Base-by-base conservation (phyloP, 2,113 vertebrate species). In the Tursiops truncatus region DNA sequence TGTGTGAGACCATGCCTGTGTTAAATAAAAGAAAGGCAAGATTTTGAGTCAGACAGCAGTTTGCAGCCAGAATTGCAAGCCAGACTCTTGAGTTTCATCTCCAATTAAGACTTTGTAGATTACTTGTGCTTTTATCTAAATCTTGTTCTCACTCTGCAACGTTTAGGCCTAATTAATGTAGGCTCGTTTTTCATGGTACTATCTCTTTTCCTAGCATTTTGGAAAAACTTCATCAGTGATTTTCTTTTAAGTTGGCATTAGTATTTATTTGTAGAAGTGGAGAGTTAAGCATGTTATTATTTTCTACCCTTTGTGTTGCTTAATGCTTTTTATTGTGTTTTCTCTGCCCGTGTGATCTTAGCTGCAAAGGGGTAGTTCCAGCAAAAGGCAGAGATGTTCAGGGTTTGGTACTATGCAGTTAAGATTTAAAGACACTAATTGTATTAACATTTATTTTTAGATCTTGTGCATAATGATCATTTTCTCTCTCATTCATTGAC, bases 91-190 rank as follows among this genome's bases (percentile, higher is more conserved):
- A 84, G 23, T 76, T 89, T 94, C 13, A 63, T 82, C 14, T 90
- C 70, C 17, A 88, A 6, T 87, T 77, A 82, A 94, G 71, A 76
- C 14, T 6, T 53, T 62, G 28, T 71, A 60, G 21, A 87, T 91
- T 38, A 3, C 36, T 33, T 95, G 4, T 74, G 26, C 23, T 91
- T 94, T 96, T 63, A 80, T 82, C 36, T 81, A 70, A 97, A 88
- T 77, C 41, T 47, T 81, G 25, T 77, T 86, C 21, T 94, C 36
- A 67, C 41, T 90, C 58, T 67, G 26, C 5, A 83, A 76, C 4
- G n/a, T 88, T n/a, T 31, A 60, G 73, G 15, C 12, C 14, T 93
- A 79, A 47, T 91, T 95, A 93, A 70, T 36, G 6, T 13, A 56
- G 50, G 8, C 14, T 63, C 38, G 18, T 38, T 38, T 87, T 73